phyloP scores from a whole-genome alignment of 2,797 vertebrate species.

The Calcarius lapponicus region DNA sequence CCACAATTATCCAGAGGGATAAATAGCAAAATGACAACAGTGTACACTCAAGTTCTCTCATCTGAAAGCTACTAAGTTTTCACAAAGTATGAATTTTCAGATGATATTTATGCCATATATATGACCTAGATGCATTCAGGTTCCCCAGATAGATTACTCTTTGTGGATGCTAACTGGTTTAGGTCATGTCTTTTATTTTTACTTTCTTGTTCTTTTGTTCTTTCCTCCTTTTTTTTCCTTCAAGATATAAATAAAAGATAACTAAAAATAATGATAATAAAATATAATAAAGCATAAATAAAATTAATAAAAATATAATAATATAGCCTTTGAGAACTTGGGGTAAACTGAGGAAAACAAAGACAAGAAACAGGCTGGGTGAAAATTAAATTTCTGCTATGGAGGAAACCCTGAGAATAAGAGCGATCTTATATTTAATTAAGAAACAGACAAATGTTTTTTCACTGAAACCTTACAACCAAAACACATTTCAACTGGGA shows the following conservation, averaged over 20 bases:
- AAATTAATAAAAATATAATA: background rate
- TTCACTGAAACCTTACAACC: conserved; percentile 40
- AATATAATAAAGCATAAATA: background rate
- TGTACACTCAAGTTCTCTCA: background rate
- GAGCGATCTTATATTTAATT: conserved; percentile 50
- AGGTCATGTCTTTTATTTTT: background rate
- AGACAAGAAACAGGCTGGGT: background rate
- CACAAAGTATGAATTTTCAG: conserved; percentile 26
- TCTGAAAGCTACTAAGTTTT: conserved; percentile 30
- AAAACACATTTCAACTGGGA: conserved; percentile 28
- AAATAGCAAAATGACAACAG: conserved; percentile 25
- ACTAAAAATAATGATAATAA: background rate
- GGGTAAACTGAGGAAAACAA: background rate
- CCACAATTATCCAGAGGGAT: background rate
- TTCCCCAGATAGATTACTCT: background rate
- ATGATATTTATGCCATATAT: conserved; percentile 19
- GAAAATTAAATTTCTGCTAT: conserved; percentile 12
- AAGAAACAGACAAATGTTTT: conserved; percentile 40
- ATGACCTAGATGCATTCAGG: conserved; percentile 1
- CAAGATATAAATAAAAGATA: background rate
- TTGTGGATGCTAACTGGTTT: conserved; percentile 12
- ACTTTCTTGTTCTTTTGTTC: background rate
- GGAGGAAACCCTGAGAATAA: conserved; percentile 11
- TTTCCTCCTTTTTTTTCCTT: background rate
- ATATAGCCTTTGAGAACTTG: conserved; percentile 6